These are phyloP conservation scores for Paedocypris sp. DNA, from an alignment of 2,113 vertebrate genomes.

Conservation along the genomic window DNA sequence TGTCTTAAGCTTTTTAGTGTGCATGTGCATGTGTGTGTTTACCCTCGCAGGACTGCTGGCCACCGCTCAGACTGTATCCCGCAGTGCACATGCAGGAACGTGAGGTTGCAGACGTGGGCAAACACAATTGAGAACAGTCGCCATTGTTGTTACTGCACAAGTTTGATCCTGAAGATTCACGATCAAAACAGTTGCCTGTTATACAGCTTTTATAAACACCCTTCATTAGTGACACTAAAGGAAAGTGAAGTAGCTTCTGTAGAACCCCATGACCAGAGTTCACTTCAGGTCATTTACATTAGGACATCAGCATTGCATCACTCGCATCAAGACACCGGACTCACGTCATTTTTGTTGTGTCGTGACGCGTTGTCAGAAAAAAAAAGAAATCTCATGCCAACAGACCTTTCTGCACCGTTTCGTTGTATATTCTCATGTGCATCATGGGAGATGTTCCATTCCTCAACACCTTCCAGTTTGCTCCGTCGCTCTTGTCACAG, in stretches of 20 bases:
- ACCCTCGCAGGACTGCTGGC: slow-evolving; percentile 93
- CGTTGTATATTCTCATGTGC: slow-evolving; percentile 97
- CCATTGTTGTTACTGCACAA: slow-evolving; percentile 87
- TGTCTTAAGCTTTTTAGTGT: not conserved
- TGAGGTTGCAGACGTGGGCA: slow-evolving; percentile 75
- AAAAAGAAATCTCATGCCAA: too few relatives aligned
- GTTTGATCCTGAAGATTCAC: slow-evolving; percentile 72
- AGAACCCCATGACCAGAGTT: too few relatives aligned
- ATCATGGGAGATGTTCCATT: slow-evolving; percentile 91
- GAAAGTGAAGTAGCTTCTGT: too few relatives aligned
- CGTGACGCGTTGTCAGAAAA: too few relatives aligned
- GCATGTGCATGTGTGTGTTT: slow-evolving; percentile 5
- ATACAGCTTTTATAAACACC: too few relatives aligned
- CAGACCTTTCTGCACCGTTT: slow-evolving; percentile 76
- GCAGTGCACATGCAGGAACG: slow-evolving; percentile 95
- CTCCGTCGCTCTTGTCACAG: slow-evolving; percentile 80
- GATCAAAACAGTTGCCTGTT: too few relatives aligned
- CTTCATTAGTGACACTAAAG: too few relatives aligned
- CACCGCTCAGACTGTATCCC: slow-evolving; percentile 84
- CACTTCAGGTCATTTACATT: too few relatives aligned
- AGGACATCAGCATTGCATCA: too few relatives aligned
- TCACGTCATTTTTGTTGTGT: too few relatives aligned
- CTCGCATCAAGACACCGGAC: too few relatives aligned
- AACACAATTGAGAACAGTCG: slow-evolving; percentile 94
- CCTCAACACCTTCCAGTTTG: slow-evolving; percentile 68